Evolutionary conservation across 2,888 invertebrate species (phyloP).

Genomic region (Crocallis elinguaria): DNA sequence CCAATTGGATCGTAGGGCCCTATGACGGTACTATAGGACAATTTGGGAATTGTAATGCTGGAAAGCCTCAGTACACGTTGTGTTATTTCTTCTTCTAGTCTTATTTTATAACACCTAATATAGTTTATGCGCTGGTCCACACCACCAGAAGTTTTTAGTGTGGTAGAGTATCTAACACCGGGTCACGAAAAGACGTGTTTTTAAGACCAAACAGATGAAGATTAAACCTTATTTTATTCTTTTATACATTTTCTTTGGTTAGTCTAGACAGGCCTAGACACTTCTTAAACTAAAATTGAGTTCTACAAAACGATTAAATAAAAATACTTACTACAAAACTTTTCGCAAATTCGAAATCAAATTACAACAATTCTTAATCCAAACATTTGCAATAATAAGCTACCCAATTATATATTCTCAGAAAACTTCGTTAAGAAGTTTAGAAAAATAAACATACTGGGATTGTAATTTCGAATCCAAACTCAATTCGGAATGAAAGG

Average conservation of each 20-base stretch:
- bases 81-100: no score
- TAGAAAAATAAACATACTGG: not conserved
- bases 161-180: no score
- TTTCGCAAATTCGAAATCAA: not conserved
- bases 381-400: constrained; percentile 3
- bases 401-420: not conserved
- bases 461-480: constrained; percentile 2
- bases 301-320: not conserved
- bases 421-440: constrained; percentile 1
- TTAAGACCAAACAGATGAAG: no score
- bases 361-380: not conserved
- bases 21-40: constrained; percentile 10
- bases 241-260: not conserved
- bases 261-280: not conserved
- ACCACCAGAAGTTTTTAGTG: no score
- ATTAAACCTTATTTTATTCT: no score
- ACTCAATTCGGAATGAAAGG: constrained; percentile 22
- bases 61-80: not conserved
- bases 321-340: not conserved
- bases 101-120: no score
- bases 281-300: not conserved
- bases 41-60: constrained; percentile 15
- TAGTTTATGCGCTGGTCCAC: no score
- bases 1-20: constrained; percentile 43
- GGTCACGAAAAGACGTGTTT: no score